Base-by-base conservation (phyloP, 2,113 vertebrate species). In the Rynchops niger region DNA sequence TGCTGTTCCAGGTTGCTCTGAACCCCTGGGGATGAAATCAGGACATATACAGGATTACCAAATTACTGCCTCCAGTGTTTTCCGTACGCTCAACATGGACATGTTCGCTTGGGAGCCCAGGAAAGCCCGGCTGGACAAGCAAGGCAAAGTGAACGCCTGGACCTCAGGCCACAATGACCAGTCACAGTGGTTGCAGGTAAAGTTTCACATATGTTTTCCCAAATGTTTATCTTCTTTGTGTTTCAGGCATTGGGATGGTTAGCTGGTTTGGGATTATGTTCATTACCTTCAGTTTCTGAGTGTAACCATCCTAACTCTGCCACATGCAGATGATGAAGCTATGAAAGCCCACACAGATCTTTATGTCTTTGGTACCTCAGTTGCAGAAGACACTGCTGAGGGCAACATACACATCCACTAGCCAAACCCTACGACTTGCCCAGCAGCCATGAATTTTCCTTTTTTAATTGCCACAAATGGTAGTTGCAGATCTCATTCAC, bases 31-130 rank as follows among this genome's bases (percentile, higher is more conserved):
- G 77, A 99, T 99, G 99, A 99, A 99, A 96, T 99, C 99, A 6
- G 99, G 99, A 77, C 99, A 99, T 18, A 98, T 99, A 91, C 99
- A 99, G 95, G 99, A 99, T 96, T 99, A 98, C 95, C 99, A 99
- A 97, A 99, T 99, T 93, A 99, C 98, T 10, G 99, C 99, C 55
- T 99, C 99, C 67, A 99, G 99, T 86, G 96, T 99, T 97, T 99
- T 99, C 98, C 98, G 99, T 81, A 99, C 99, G 1, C 99, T 99
- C 97, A 99, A 99, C 98, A 99, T 99, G 99, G 99, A 99, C 97
- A 99, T 99, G 99, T 99, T 99, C 18, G 98, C 99, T 21, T 99
- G 99, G 99, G 99, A 99, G 96, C 99, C 99, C n/a, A 98, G 99
- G 69, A 99, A 99, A 97, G 99, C 99, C 66, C 98, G 99, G 2